phyloP scores from a whole-genome alignment of 2,797 vertebrate species.

The Myiothlypis chrysogaster region DNA sequence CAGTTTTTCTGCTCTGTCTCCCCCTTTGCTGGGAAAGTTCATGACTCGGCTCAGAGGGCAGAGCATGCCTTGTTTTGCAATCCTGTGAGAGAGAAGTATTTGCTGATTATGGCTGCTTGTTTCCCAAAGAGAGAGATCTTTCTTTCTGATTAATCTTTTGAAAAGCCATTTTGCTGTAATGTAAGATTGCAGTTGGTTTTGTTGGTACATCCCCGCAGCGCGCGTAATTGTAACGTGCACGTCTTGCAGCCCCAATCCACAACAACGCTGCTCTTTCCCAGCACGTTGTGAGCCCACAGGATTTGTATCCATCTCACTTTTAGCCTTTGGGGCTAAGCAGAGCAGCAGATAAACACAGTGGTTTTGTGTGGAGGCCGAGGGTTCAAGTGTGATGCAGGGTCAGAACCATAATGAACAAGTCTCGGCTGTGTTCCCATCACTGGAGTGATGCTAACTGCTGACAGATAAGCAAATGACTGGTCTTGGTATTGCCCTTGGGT shows the following conservation, averaged over 20 bases:
- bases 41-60: slow-evolving; percentile 10
- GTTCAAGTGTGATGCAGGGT: slow-evolving; percentile 15
- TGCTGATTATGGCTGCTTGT: slow-evolving; percentile 31
- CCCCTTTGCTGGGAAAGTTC: background rate
- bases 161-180: background rate
- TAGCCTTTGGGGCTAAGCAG: background rate
- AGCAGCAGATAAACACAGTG: background rate
- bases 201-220: accelerated
- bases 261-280: background rate
- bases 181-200: background rate
- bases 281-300: background rate
- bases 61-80: slow-evolving; percentile 37
- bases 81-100: background rate
- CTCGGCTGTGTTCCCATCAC: background rate
- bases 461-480: background rate
- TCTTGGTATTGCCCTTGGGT: background rate
- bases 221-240: accelerated
- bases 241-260: background rate
- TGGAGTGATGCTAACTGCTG: background rate
- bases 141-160: background rate
- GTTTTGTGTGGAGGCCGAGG: background rate
- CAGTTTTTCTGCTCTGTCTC: background rate
- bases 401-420: background rate
- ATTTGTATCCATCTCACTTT: background rate
- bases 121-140: background rate